Evolutionary conservation across 2,888 invertebrate species (phyloP), one percentile per base, ranked within the genome.

Genomic region (Drosophila macrospina): DNA sequence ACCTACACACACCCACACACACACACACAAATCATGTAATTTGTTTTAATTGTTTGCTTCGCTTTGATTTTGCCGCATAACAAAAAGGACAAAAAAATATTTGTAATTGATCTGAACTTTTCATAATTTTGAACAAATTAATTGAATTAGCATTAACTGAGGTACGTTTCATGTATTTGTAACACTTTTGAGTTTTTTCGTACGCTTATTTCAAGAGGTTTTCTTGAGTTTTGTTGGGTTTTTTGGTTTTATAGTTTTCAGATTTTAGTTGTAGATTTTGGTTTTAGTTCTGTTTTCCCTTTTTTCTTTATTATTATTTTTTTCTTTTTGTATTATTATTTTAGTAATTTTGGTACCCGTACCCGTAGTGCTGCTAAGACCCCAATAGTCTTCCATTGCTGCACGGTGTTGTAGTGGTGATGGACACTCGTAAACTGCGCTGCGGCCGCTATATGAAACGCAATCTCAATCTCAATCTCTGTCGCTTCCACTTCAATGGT

Each of bases 291-390:
- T 20, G 3, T 20, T 20, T 20, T 20, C 3, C 20, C 3, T 20
- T 3, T 20, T 20, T 20, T 20, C 3, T 20, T 20, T 20, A 1
- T 20, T 20, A 20, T 20, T 20, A 20, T 63, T 30, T 13, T 37
- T 15, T 5, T 16, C 44, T 42, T 34, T 37, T 50, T 30, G 36
- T 51, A 56, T 64, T 44, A 6, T 56, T 26, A 44, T 45, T 41
- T 13, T 54, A 26, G 15, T 36, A 10, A 24, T 45, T 48, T 42
- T 36, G 15, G 15, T 69, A 42, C 48, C 62, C 69, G 84, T 92
- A 92, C 92, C 92, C 90, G 90, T 91, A 88, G 90, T 91, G 89
- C 89, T 91, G 91, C 90, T 91, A 85, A 92, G 91, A 88, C 92
- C 92, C 92, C 92, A 92, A 91, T 91, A 86, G 89, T 89, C 89